Evolutionary conservation across 2,113 vertebrate species (phyloP).

Genomic region (zebrafish (Danio rerio)): DNA sequence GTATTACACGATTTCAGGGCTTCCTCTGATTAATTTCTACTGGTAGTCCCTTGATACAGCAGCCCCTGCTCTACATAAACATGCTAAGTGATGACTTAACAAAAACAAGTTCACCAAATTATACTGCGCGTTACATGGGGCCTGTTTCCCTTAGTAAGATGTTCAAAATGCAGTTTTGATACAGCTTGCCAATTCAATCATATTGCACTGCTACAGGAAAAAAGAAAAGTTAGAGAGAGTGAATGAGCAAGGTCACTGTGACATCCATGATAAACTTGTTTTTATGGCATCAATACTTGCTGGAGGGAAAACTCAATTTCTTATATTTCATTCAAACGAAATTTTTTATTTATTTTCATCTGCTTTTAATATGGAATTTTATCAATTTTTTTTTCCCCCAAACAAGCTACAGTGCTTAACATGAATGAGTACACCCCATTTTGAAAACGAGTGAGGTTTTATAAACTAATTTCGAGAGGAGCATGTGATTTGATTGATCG

Average conservation of each 20-base stretch:
- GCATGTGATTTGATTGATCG: no score
- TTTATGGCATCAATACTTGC: neutral
- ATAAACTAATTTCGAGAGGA: no score
- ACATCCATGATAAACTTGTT: neutral
- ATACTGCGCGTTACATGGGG: neutral
- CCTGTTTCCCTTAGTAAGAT: constrained; percentile 18
- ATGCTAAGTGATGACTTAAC: constrained; percentile 30
- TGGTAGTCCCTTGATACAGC: constrained; percentile 2
- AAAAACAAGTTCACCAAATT: constrained; percentile 22
- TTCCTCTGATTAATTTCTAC: neutral
- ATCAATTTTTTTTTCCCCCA: no score
- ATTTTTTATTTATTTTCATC: neutral
- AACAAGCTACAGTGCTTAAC: no score
- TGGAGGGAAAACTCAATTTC: neutral
- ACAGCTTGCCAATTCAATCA: constrained; percentile 21
- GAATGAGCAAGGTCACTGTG: constrained; percentile 23
- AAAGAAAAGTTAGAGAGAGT: neutral
- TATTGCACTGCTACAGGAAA: neutral
- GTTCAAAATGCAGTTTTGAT: neutral
- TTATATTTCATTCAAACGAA: neutral
- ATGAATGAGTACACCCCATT: no score
- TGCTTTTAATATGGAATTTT: no score
- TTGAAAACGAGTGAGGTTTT: no score
- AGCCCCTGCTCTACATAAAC: constrained; percentile 2
- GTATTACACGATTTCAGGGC: neutral